phyloP scores from a whole-genome alignment of 1,140 invertebrate genomes.

The Triops longicaudatus region DNA sequence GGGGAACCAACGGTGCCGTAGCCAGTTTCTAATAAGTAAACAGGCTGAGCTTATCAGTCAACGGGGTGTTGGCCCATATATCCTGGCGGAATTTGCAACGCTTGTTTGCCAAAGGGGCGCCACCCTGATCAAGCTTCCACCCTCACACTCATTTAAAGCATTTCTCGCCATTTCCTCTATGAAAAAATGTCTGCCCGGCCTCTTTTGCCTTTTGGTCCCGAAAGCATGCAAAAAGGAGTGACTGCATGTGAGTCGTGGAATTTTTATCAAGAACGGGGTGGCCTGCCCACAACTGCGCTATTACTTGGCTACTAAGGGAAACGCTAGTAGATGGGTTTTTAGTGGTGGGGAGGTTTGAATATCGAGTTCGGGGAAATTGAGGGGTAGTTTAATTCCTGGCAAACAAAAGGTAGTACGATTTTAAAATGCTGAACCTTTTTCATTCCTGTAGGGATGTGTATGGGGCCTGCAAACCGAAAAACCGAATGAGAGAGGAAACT shows the following conservation, averaged over 20 bases:
- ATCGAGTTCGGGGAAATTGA: conserved; percentile 14
- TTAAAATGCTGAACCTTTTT: conserved; percentile 9
- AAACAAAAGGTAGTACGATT: conserved; percentile 12
- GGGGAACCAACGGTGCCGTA: neutral
- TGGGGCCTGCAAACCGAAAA: neutral
- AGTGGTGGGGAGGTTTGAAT: neutral
- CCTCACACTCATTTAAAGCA: neutral
- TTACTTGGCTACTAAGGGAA: neutral
- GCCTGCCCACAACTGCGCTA: conserved; percentile 9
- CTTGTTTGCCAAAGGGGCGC: conserved; percentile 10
- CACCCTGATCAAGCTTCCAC: neutral
- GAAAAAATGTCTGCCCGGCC: neutral
- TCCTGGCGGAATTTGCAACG: conserved; percentile 14
- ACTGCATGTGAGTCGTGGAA: neutral
- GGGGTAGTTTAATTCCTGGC: conserved; percentile 7
- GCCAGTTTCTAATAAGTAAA: conserved; percentile 8
- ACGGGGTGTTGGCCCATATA: conserved; percentile 14
- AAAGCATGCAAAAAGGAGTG: conserved; percentile 5
- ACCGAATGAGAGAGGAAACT: conserved; percentile 12
- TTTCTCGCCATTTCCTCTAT: neutral
- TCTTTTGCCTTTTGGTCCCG: neutral
- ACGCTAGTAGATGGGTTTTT: conserved; percentile 4
- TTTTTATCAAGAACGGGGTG: conserved; percentile 11
- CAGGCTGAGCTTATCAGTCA: conserved; percentile 6
- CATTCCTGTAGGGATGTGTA: neutral